Conservation (phyloP, 2,888 invertebrate species). For the Rotaria sp. region DNA sequence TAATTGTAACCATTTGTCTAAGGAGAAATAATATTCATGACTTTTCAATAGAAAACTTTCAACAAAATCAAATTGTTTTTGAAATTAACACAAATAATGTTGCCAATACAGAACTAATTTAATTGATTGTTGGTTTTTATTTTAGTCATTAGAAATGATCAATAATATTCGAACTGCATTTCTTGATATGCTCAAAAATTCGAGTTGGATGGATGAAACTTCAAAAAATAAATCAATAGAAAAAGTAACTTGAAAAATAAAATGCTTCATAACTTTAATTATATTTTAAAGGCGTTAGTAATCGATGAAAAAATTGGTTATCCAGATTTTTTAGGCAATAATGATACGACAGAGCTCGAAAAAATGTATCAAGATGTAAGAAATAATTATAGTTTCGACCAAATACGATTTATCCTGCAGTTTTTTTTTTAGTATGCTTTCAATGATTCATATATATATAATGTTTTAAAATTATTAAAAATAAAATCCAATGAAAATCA, state of each 20-base stretch:
- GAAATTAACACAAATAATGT: too few species aligned
- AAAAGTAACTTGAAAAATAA: conserved; percentile 62
- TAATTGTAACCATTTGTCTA: too few species aligned
- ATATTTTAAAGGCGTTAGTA: too few species aligned
- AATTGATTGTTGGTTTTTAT: too few species aligned
- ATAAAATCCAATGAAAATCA: not conserved
- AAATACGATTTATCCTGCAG: not conserved
- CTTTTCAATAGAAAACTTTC: too few species aligned
- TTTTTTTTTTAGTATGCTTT: conserved; percentile 8
- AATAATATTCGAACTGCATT: conserved; percentile 76
- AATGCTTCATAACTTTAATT: too few species aligned
- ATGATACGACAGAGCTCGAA: conserved; percentile 31
- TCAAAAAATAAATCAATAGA: conserved; percentile 61
- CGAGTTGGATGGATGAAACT: conserved; percentile 83
- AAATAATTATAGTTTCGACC: too few species aligned
- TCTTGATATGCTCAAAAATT: conserved; percentile 72
- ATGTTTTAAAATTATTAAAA: conserved; percentile 12
- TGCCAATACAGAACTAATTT: too few species aligned
- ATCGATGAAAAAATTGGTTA: conserved; percentile 51
- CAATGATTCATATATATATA: conserved; percentile 15
- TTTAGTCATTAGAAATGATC: conserved; percentile 66
- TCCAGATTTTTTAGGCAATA: conserved; percentile 56
- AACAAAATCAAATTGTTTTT: too few species aligned
- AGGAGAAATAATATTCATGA: too few species aligned
- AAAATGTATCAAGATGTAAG: conserved; percentile 25